Percentiles rank a stretch among this genome's conserved stretches.
Evolutionary conservation across 2,797 vertebrate species (phyloP).

Genomic region (Danio aesculapii): DNA sequence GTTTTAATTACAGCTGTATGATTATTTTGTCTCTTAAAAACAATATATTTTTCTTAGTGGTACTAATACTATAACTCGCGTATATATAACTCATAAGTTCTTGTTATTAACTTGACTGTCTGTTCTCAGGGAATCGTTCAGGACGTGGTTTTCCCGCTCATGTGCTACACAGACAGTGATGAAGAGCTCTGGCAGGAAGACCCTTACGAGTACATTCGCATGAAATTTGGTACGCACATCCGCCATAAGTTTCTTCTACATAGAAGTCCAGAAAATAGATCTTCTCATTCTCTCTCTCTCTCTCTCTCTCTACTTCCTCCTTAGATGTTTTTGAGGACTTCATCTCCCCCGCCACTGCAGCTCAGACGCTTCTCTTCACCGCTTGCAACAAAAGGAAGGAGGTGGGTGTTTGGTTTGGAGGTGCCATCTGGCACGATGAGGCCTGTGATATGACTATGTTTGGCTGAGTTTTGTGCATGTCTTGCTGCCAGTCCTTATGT

Average conservation of each 20-base stretch:
- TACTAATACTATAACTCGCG: no score
- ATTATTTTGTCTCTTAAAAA: no score
- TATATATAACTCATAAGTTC: background rate
- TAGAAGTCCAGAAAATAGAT: background rate
- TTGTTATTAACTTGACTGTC: background rate
- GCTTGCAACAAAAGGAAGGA: conserved; percentile 99
- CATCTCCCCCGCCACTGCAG: conserved; percentile 98
- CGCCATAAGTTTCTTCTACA: background rate
- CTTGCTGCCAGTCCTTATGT: conserved; percentile 43
- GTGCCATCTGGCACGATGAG: conserved; percentile 52
- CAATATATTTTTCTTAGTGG: no score
- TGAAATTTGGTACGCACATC: conserved; percentile 93
- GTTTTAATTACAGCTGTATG: no score
- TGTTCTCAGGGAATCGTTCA: conserved; percentile 93
- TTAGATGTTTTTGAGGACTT: conserved; percentile 99
- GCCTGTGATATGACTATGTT: conserved; percentile 22
- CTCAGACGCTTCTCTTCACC: conserved; percentile 96
- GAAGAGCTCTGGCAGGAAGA: conserved; percentile 99
- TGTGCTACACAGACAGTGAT: conserved; percentile 99
- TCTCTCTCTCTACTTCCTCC: background rate
- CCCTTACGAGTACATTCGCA: conserved; percentile 99
- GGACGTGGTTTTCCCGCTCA: conserved; percentile 99
- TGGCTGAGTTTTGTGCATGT: conserved; percentile 26
- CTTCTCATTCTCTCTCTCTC: background rate
- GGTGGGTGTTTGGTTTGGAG: conserved; percentile 73